A percentile compares a stretch with the other conserved stretches of the same genome.
Evolutionary conservation across 1,140 invertebrate genomes (phyloP).

Genomic region (Drosophila oshimai): DNA sequence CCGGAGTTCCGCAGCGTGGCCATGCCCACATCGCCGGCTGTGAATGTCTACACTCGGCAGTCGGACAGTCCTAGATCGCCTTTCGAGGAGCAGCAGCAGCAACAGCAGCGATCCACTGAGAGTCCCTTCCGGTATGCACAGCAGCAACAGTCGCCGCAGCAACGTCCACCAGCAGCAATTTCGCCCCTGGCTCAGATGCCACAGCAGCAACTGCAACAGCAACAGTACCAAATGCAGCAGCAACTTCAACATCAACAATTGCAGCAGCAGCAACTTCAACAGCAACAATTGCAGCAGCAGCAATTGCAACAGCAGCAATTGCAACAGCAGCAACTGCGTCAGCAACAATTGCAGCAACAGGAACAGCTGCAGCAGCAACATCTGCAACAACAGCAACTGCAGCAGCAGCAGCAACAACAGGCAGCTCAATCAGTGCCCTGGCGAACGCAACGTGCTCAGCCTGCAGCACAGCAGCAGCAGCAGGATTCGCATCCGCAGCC

Average conservation of each 20-base stretch:
- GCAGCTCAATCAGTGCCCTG: constrained; percentile 62
- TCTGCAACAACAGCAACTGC: constrained; percentile 35
- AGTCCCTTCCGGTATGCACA: constrained; percentile 71
- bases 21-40: constrained; percentile 66
- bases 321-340: not conserved
- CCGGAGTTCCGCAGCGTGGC: constrained; percentile 72
- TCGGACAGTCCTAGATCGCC: constrained; percentile 65
- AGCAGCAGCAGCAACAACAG: constrained; percentile 5
- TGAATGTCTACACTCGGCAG: constrained; percentile 73
- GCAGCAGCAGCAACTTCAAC: constrained; percentile 14
- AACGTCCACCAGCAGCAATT: constrained; percentile 36
- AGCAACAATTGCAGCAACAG: constrained; percentile 8
- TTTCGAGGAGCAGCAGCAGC: constrained; percentile 42
- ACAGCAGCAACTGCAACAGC: constrained; percentile 30
- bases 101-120: constrained; percentile 53
- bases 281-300: constrained; percentile 34
- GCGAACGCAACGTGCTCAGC: constrained; percentile 64
- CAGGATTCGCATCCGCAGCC: constrained; percentile 59
- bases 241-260: constrained; percentile 57
- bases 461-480: constrained; percentile 37
- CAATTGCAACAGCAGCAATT: constrained; percentile 44
- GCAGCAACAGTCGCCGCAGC: constrained; percentile 31
- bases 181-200: constrained; percentile 64
- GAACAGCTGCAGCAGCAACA: constrained; percentile 24
- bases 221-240: constrained; percentile 16